Percentiles rank a stretch among this genome's conserved stretches.
Conservation (phyloP, 1,140 invertebrate species). For the Polypedilum pembai region DNA sequence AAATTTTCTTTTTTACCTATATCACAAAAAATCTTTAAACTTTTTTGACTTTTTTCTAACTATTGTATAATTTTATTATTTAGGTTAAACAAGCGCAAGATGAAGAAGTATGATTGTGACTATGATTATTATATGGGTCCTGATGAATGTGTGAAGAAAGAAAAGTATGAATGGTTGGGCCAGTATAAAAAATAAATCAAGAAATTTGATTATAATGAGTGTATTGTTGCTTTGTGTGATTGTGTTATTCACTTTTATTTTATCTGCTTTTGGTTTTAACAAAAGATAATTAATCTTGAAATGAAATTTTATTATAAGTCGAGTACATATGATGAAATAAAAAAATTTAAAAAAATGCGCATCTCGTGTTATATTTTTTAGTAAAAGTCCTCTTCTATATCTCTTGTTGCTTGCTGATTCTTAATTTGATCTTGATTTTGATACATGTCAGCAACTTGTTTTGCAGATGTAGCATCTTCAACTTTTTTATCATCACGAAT, state of each 20-base stretch:
- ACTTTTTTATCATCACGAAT: slow-evolving; percentile 88
- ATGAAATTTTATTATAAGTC: neutral
- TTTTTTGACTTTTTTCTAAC: neutral
- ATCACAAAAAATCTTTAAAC: neutral
- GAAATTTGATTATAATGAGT: neutral
- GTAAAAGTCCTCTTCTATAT: slow-evolving; percentile 62
- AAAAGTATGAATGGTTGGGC: neutral
- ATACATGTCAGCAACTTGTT: slow-evolving; percentile 79
- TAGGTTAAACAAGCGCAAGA: neutral
- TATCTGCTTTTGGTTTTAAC: neutral
- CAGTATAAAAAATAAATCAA: neutral
- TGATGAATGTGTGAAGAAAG: neutral
- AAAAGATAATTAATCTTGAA: slow-evolving; percentile 7
- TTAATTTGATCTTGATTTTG: slow-evolving; percentile 86
- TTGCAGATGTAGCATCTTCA: slow-evolving; percentile 86
- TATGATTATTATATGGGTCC: neutral
- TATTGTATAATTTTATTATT: neutral
- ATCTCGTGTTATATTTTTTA: slow-evolving; percentile 37
- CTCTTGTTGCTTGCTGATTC: slow-evolving; percentile 53
- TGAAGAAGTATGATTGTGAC: neutral
- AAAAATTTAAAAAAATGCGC: neutral
- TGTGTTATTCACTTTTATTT: neutral
- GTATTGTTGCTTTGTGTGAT: neutral
- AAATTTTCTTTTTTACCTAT: neutral
- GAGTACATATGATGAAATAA: neutral